These are phyloP conservation scores for Microcebus ravelobensis DNA, from an alignment of 2,113 vertebrate genomes.

Conservation along the genomic window DNA sequence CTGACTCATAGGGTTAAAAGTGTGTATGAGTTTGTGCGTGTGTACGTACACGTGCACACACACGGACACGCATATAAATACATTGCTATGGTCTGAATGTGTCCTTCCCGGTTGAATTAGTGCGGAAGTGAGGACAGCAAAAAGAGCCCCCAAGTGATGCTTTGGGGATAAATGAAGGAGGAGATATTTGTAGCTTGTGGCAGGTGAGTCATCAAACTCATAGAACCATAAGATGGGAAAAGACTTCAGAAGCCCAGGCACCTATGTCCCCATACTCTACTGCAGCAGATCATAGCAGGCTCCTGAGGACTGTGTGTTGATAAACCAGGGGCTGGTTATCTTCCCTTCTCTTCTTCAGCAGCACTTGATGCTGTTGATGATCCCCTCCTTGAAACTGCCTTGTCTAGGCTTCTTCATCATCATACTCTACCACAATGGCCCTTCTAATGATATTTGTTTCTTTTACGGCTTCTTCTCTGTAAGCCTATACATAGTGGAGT, in stretches of 20 bases:
- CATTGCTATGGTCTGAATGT: not conserved
- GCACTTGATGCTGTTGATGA: not conserved
- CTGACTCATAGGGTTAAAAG: not conserved
- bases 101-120: not conserved
- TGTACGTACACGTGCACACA: not conserved
- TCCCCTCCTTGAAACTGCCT: not conserved
- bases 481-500: not conserved
- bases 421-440: not conserved
- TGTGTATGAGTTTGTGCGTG: not conserved
- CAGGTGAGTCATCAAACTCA: not conserved
- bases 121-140: not conserved
- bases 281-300: not conserved
- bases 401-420: not conserved
- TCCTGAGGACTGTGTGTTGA: not conserved
- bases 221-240: not conserved
- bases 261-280: not conserved
- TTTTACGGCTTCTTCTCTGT: not conserved
- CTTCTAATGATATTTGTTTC: not conserved
- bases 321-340: not conserved
- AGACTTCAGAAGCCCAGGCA: not conserved
- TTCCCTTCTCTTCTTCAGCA: not conserved
- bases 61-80: not conserved
- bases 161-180: not conserved
- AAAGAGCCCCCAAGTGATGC: not conserved
- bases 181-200: not conserved